These are phyloP conservation scores for Parapristionchus giblindavisi DNA, from an alignment of 2,888 invertebrate genomes.

Conservation along the genomic window DNA sequence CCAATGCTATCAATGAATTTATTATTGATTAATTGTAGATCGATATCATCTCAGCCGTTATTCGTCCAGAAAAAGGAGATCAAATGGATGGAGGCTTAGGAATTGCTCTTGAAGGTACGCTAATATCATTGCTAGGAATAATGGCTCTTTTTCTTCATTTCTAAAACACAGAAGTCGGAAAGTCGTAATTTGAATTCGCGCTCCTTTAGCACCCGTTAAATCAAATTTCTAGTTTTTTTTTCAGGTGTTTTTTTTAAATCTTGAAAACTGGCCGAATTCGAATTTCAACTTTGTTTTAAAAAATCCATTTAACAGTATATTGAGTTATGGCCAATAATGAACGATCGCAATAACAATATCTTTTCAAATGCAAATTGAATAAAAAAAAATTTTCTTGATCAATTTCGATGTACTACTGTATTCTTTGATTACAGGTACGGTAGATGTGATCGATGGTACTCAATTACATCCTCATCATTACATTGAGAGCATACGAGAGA, in stretches of 20 bases:
- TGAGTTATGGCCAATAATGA: too few relatives aligned
- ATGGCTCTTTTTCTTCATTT: too few relatives aligned
- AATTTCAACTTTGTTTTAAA: too few relatives aligned
- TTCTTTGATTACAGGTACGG: slow-evolving; percentile 88
- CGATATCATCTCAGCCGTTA: slow-evolving; percentile 55
- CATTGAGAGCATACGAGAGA: slow-evolving; percentile 88
- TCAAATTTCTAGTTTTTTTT: too few relatives aligned
- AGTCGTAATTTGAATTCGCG: too few relatives aligned
- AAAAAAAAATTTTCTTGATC: neutral
- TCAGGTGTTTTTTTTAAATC: too few relatives aligned
- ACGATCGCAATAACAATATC: too few relatives aligned
- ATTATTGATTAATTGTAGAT: slow-evolving; percentile 29
- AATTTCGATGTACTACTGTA: neutral
- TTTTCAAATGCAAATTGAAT: neutral
- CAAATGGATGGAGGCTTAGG: slow-evolving; percentile 81
- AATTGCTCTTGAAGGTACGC: slow-evolving; percentile 81
- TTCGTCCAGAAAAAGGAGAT: slow-evolving; percentile 60
- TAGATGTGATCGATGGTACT: slow-evolving; percentile 92
- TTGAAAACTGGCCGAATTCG: too few relatives aligned
- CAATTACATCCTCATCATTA: slow-evolving; percentile 98
- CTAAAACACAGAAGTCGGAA: too few relatives aligned
- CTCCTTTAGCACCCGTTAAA: too few relatives aligned
- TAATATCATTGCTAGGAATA: too few relatives aligned
- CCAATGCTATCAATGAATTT: neutral
- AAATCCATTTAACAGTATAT: too few relatives aligned